Evolutionary conservation across 1,140 invertebrate genomes (phyloP).

Genomic region (Sitophilus oryzae): DNA sequence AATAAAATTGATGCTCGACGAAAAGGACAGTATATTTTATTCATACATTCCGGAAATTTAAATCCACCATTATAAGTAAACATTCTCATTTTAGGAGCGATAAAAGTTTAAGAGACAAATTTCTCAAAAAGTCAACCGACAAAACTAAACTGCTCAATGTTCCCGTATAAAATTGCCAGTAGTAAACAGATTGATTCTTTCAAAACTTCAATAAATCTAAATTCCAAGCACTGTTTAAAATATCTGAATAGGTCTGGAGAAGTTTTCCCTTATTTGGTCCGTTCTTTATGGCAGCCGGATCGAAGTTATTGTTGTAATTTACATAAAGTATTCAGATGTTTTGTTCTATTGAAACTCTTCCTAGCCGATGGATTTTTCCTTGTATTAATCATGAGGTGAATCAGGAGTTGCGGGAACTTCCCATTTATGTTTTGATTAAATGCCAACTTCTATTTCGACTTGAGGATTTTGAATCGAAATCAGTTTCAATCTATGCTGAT

Average conservation of each 20-base stretch:
- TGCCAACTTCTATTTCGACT: too few relatives aligned
- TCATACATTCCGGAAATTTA: neutral
- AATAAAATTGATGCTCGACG: too few relatives aligned
- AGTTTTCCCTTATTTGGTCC: conserved; percentile 21
- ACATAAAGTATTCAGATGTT: conserved; percentile 36
- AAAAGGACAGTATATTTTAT: too few relatives aligned
- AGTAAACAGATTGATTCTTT: conserved; percentile 25
- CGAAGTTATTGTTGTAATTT: conserved; percentile 36
- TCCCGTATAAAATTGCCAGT: conserved; percentile 13
- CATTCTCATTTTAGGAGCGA: neutral
- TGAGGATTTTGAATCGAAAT: too few relatives aligned
- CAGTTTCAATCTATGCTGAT: too few relatives aligned
- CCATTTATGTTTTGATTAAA: too few relatives aligned
- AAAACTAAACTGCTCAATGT: conserved; percentile 5
- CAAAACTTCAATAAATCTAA: conserved; percentile 31
- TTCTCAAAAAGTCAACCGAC: conserved; percentile 9
- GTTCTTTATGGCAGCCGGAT: conserved; percentile 27
- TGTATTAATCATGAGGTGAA: neutral
- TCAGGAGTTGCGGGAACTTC: too few relatives aligned
- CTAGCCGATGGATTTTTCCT: neutral
- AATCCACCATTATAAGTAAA: neutral
- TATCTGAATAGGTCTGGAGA: conserved; percentile 11
- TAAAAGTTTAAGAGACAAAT: conserved; percentile 14
- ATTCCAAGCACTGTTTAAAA: conserved; percentile 26
- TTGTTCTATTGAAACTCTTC: conserved; percentile 27